Percentiles rank a stretch among this genome's conserved stretches.
These are phyloP conservation scores for Rhagoletis pomonella DNA, from an alignment of 1,140 invertebrate species.

Conservation along the genomic window DNA sequence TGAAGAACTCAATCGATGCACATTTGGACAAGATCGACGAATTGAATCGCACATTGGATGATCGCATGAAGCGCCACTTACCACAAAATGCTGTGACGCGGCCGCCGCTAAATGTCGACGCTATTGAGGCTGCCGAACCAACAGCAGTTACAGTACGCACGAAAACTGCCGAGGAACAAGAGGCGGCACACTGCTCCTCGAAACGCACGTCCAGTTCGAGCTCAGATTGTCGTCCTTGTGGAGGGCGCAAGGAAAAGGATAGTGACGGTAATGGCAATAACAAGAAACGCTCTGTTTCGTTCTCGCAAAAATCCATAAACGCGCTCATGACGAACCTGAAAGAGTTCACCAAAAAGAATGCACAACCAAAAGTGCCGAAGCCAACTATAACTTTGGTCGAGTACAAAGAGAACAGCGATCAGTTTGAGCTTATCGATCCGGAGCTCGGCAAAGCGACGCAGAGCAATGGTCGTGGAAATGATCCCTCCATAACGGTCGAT, in stretches of 20 bases:
- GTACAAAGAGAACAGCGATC: constrained; percentile 49
- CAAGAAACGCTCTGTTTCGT: constrained; percentile 70
- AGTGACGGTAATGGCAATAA: constrained; percentile 57
- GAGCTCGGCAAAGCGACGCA: neutral
- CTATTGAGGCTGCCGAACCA: constrained; percentile 63
- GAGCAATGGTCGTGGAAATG: neutral
- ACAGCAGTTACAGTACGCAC: constrained; percentile 56
- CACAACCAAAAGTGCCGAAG: constrained; percentile 62
- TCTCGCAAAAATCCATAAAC: constrained; percentile 71
- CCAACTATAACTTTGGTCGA: constrained; percentile 31
- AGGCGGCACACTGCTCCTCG: constrained; percentile 30
- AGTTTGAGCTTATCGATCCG: constrained; percentile 23
- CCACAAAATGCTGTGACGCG: constrained; percentile 52
- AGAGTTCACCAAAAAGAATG: constrained; percentile 69
- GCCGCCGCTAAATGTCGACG: constrained; percentile 62
- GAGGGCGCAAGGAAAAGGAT: constrained; percentile 58
- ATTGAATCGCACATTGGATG: constrained; percentile 67
- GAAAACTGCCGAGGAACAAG: constrained; percentile 48
- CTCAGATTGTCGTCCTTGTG: constrained; percentile 62
- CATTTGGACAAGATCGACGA: constrained; percentile 71
- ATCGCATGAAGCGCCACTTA: constrained; percentile 67
- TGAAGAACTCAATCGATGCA: constrained; percentile 69
- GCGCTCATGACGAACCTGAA: constrained; percentile 69
- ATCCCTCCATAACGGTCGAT: neutral
- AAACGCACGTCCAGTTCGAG: constrained; percentile 68